A percentile compares a stretch with the other conserved stretches of the same genome.
phyloP scores from a whole-genome alignment of 2,888 invertebrate species.

The Punctoribates punctum region DNA sequence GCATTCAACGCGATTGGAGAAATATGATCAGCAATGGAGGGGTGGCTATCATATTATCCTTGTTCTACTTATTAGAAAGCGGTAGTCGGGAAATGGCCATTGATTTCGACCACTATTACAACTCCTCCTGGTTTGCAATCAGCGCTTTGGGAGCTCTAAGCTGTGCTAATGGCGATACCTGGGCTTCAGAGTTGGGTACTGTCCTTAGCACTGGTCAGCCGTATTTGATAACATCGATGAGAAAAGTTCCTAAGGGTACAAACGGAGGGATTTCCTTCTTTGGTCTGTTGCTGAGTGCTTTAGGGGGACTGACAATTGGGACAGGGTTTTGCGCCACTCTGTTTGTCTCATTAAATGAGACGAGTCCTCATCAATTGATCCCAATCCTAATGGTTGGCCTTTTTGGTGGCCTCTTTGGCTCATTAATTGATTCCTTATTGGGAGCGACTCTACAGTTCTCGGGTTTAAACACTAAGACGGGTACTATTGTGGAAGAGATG shows the following conservation, averaged over 20 bases:
- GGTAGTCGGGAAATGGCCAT: slow-evolving; percentile 73
- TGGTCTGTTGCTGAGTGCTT: slow-evolving; percentile 60
- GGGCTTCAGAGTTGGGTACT: slow-evolving; percentile 82
- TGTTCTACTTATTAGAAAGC: slow-evolving; percentile 73
- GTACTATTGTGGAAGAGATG: slow-evolving; percentile 68
- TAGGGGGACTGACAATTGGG: slow-evolving; percentile 70
- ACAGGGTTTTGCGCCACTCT: slow-evolving; percentile 66
- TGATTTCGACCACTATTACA: slow-evolving; percentile 69
- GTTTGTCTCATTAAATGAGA: slow-evolving; percentile 57
- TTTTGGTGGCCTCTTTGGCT: slow-evolving; percentile 72
- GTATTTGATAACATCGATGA: slow-evolving; percentile 67
- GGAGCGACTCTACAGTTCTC: slow-evolving; percentile 84
- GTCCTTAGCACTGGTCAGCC: slow-evolving; percentile 68
- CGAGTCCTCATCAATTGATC: slow-evolving; percentile 62
- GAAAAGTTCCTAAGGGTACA: slow-evolving; percentile 74
- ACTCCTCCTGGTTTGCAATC: slow-evolving; percentile 71
- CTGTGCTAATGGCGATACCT: slow-evolving; percentile 81
- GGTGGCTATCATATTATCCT: slow-evolving; percentile 73
- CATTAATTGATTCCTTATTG: slow-evolving; percentile 73
- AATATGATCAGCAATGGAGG: slow-evolving; percentile 86
- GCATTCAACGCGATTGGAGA: slow-evolving; percentile 78
- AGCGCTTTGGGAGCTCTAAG: slow-evolving; percentile 72
- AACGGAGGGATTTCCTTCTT: slow-evolving; percentile 74
- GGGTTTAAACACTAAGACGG: slow-evolving; percentile 63
- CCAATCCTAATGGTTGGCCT: slow-evolving; percentile 70